Evolutionary conservation across 30 jellyfish, hydroid and myxozoan species (phyloP).

Genomic region (Rhopilema esculentum): DNA sequence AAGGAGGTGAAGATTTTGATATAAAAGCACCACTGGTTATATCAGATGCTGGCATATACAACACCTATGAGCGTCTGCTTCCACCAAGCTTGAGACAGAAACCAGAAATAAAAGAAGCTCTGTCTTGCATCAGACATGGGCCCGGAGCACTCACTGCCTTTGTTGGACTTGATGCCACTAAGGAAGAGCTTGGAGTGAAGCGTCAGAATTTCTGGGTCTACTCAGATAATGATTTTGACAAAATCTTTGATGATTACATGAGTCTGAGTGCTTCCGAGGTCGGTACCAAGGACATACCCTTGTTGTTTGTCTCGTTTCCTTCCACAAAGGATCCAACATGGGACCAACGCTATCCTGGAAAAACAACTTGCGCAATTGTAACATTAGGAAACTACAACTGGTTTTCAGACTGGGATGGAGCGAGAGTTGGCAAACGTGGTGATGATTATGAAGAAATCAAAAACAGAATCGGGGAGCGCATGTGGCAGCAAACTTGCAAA

Average conservation of each 20-base stretch:
- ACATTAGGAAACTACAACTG: constrained; percentile 91
- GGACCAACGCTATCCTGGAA: constrained; percentile 92
- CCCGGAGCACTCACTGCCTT: constrained; percentile 83
- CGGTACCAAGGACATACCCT: constrained; percentile 85
- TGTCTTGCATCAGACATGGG: constrained; percentile 76
- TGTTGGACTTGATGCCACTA: constrained; percentile 87
- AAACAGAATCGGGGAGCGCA: constrained; percentile 77
- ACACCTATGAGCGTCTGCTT: constrained; percentile 74
- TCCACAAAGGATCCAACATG: constrained; percentile 97
- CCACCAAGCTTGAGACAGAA: constrained; percentile 46
- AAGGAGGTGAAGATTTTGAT: constrained; percentile 76
- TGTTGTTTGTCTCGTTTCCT: constrained; percentile 94
- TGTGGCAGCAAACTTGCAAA: constrained; percentile 88
- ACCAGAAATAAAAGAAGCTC: constrained; percentile 40
- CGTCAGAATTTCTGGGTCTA: constrained; percentile 88
- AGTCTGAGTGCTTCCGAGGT: constrained; percentile 67
- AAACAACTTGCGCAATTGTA: constrained; percentile 90
- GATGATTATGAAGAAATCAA: constrained; percentile 81
- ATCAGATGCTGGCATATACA: constrained; percentile 87
- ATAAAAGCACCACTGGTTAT: constrained; percentile 87
- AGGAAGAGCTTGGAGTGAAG: constrained; percentile 83
- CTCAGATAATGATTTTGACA: constrained; percentile 71
- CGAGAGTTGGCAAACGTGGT: constrained; percentile 86
- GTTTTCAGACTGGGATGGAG: constrained; percentile 90
- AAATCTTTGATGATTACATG: constrained; percentile 52